Percentiles rank a stretch among this genome's conserved stretches.
These are phyloP conservation scores for Antitype chi DNA, from an alignment of 2,888 invertebrate species.

Conservation along the genomic window DNA sequence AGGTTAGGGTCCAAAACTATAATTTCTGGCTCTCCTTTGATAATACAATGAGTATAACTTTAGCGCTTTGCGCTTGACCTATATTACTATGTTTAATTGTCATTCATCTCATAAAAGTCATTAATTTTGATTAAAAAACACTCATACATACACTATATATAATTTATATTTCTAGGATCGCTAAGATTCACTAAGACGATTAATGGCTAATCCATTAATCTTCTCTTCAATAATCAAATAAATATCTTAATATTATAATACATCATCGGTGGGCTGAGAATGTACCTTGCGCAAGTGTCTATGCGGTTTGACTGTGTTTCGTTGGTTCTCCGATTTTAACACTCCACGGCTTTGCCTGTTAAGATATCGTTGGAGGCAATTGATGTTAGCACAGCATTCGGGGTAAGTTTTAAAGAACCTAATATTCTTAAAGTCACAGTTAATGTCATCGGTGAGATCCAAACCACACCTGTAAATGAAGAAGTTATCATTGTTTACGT, in stretches of 20 bases:
- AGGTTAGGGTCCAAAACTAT: not conserved
- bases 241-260: not conserved
- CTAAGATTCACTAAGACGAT: not conserved
- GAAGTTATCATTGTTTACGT: not conserved
- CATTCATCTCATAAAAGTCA: too few relatives aligned
- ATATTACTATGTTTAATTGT: not conserved
- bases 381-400: conserved; percentile 8
- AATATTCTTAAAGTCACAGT: conserved; percentile 6
- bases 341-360: not conserved
- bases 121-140: not conserved
- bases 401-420: conserved; percentile 3
- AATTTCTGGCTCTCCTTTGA: not conserved
- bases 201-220: too few relatives aligned
- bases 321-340: not conserved
- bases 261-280: not conserved
- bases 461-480: conserved; percentile 7
- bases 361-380: not conserved
- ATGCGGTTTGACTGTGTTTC: not conserved
- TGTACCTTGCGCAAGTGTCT: not conserved
- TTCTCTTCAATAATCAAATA: not conserved
- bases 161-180: not conserved
- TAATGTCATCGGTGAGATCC: not conserved
- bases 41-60: not conserved
- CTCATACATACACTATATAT: not conserved
- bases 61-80: not conserved